Conservation (phyloP, 2,888 invertebrate genomes). For the Ennomos fuscantarius region DNA sequence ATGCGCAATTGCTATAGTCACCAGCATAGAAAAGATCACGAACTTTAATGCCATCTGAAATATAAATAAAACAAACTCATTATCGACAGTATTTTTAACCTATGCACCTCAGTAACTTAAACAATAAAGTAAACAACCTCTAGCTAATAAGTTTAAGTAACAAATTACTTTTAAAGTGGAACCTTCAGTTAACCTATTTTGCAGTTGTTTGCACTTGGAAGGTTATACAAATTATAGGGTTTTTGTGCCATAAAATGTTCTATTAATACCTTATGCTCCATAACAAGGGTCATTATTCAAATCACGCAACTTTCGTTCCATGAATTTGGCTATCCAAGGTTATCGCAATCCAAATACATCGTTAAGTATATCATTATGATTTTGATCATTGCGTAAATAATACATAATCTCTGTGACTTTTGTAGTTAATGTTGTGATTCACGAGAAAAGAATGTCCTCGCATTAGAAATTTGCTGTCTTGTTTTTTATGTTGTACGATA, state of each 20-base stretch:
- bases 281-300: slow-evolving; percentile 20
- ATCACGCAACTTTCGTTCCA: slow-evolving; percentile 26
- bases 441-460: too few species aligned
- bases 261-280: slow-evolving; percentile 26
- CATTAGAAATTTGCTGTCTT: too few species aligned
- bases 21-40: slow-evolving; percentile 13
- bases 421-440: not conserved
- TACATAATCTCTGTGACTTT: too few species aligned
- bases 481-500: too few species aligned
- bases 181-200: slow-evolving; percentile 2
- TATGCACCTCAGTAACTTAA: too few species aligned
- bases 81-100: too few species aligned
- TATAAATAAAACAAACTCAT: not conserved
- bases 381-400: too few species aligned
- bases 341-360: not conserved
- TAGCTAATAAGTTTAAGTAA: too few species aligned
- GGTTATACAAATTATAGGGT: slow-evolving; percentile 11
- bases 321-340: slow-evolving; percentile 10
- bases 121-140: too few species aligned
- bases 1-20: slow-evolving; percentile 22
- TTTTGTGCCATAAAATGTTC: slow-evolving; percentile 7
- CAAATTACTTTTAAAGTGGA: too few species aligned
- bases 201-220: slow-evolving; percentile 15
- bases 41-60: slow-evolving; percentile 26
- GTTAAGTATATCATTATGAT: slow-evolving; percentile 5